phyloP scores from a whole-genome alignment of 2,888 invertebrate genomes.

The Brenthis daphne region DNA sequence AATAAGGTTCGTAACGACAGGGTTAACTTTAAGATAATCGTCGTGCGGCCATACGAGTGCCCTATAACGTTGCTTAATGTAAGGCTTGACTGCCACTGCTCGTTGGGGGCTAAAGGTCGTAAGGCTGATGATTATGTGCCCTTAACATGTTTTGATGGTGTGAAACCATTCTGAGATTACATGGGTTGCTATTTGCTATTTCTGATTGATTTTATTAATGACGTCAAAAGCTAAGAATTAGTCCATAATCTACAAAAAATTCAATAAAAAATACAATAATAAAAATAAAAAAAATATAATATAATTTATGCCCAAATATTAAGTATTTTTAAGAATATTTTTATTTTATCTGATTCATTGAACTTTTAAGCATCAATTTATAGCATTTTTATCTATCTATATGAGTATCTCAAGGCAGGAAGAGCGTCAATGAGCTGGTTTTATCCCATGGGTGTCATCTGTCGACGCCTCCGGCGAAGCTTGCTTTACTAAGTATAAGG shows the following conservation, averaged over 20 bases:
- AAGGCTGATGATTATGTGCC: conserved; percentile 55
- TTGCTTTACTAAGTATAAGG: background rate
- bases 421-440: background rate
- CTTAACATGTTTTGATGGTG: conserved; percentile 37
- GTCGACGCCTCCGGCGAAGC: conserved; percentile 44
- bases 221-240: background rate
- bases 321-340: background rate
- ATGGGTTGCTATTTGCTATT: conserved; percentile 25
- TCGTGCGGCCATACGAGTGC: conserved; percentile 58
- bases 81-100: conserved; percentile 57
- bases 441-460: conserved; percentile 63
- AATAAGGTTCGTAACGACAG: conserved; percentile 72
- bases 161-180: conserved; percentile 38
- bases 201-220: conserved; percentile 17
- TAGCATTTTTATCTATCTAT: background rate
- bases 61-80: conserved; percentile 69
- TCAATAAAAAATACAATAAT: too few species aligned
- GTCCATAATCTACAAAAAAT: background rate
- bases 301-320: background rate
- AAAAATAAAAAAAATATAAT: too few species aligned
- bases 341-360: background rate
- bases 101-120: conserved; percentile 55
- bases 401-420: background rate
- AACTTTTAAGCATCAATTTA: background rate
- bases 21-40: conserved; percentile 78